Percentiles rank a stretch among this genome's conserved stretches.
Conservation (phyloP, 2,888 invertebrate species). For the Eueremaeus valkanovi region DNA sequence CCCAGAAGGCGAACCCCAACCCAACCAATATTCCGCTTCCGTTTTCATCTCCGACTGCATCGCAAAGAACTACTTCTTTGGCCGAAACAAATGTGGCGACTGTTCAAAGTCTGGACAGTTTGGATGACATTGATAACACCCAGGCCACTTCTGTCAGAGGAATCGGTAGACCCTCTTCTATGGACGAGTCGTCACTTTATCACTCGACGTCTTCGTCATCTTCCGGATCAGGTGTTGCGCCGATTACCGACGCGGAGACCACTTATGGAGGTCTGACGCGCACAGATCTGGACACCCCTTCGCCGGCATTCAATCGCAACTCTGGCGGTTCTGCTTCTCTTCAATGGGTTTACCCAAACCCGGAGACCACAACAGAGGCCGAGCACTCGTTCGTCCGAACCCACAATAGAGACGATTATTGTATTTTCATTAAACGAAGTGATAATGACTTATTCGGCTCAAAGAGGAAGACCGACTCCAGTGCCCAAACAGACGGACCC, state of each 20-base stretch:
- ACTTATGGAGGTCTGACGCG: slow-evolving; percentile 54
- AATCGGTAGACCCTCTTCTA: slow-evolving; percentile 61
- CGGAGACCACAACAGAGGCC: not conserved
- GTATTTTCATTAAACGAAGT: slow-evolving; percentile 12
- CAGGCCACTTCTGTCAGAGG: slow-evolving; percentile 1
- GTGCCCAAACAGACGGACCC: slow-evolving; percentile 4
- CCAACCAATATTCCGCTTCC: not conserved
- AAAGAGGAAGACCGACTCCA: slow-evolving; percentile 12
- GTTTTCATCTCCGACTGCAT: slow-evolving; percentile 22
- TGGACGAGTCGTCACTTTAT: slow-evolving; percentile 74
- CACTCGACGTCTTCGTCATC: slow-evolving; percentile 77
- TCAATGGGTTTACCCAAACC: slow-evolving; percentile 44
- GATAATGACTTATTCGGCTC: not conserved
- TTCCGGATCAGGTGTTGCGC: slow-evolving; percentile 78
- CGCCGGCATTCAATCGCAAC: slow-evolving; percentile 50
- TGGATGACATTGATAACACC: slow-evolving; percentile 24
- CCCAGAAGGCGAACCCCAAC: not conserved
- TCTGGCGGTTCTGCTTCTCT: slow-evolving; percentile 41
- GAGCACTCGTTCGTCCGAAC: not conserved
- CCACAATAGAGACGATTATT: slow-evolving; percentile 33
- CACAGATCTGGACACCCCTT: slow-evolving; percentile 66
- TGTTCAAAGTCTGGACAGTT: slow-evolving; percentile 35
- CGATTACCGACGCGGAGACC: slow-evolving; percentile 47
- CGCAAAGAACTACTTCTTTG: slow-evolving; percentile 12
- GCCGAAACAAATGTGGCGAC: slow-evolving; percentile 37